These are phyloP conservation scores for Brachyrhaphis roseni DNA, from an alignment of 2,797 vertebrate species.

Conservation along the genomic window DNA sequence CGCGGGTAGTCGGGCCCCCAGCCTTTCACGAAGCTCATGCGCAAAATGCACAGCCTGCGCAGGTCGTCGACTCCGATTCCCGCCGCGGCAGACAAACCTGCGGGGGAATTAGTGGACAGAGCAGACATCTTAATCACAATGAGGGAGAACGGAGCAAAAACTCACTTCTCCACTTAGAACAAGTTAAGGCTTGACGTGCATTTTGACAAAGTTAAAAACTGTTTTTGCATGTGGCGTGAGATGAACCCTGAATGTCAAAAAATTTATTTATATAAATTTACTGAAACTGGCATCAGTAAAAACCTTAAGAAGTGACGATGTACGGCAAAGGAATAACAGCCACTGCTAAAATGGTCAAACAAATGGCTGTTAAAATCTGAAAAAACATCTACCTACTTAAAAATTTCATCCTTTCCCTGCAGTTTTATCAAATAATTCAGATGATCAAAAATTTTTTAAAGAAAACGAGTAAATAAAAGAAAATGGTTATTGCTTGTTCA, in stretches of 20 bases:
- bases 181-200: background rate
- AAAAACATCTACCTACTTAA: too few relatives aligned
- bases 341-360: too few relatives aligned
- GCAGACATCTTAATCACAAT: background rate
- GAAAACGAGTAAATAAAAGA: too few relatives aligned
- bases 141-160: background rate
- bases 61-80: slow-evolving; percentile 96
- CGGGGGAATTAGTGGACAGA: slow-evolving; percentile 5
- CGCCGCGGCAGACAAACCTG: slow-evolving; percentile 93
- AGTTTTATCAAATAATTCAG: too few relatives aligned
- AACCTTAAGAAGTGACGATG: background rate
- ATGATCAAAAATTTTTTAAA: too few relatives aligned
- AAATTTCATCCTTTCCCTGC: too few relatives aligned
- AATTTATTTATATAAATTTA: background rate
- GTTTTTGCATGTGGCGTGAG: background rate
- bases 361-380: too few relatives aligned
- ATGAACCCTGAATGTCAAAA: background rate
- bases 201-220: background rate
- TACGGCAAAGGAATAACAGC: too few relatives aligned
- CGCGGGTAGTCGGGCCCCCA: slow-evolving; percentile 97
- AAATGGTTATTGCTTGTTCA: too few relatives aligned
- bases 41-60: slow-evolving; percentile 93
- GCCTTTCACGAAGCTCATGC: slow-evolving; percentile 98
- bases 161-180: slow-evolving; percentile 6
- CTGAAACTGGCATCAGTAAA: background rate